A percentile compares a stretch with the other conserved stretches of the same genome.
Conservation (phyloP, 2,113 vertebrate species). For the Centropus unirufus region DNA sequence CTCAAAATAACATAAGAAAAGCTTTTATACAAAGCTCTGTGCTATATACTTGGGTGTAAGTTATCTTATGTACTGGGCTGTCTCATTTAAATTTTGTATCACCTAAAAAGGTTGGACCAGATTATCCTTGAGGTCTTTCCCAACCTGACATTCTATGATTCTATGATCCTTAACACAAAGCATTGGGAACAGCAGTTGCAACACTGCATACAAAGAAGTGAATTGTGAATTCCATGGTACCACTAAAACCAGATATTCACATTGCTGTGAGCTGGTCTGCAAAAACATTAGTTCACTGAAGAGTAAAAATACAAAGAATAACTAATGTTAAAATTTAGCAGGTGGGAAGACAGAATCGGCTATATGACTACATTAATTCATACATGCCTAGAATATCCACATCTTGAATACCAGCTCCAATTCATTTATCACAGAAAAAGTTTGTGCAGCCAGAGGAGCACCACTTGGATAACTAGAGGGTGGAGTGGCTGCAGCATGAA, state of each 20-base stretch:
- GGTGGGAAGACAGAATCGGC: neutral
- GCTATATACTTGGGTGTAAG: neutral
- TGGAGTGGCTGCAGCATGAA: neutral
- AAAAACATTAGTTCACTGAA: neutral
- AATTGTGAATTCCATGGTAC: neutral
- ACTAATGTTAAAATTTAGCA: neutral
- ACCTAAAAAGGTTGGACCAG: no score
- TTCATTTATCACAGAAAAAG: neutral
- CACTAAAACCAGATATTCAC: neutral
- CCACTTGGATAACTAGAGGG: neutral
- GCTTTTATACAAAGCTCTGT: neutral
- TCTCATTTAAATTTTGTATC: no score
- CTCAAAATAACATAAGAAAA: neutral
- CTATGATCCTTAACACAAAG: neutral
- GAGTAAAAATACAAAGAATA: neutral
- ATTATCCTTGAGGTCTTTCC: no score
- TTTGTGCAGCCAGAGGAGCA: neutral
- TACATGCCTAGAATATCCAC: neutral
- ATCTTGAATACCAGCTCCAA: neutral
- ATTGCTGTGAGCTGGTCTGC: neutral
- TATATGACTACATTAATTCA: neutral
- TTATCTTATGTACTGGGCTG: no score
- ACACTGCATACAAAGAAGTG: neutral
- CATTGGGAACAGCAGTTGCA: neutral
- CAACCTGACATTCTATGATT: no score